These are phyloP conservation scores for Prunella fulvescens DNA, from an alignment of 2,113 vertebrate genomes.

Conservation along the genomic window DNA sequence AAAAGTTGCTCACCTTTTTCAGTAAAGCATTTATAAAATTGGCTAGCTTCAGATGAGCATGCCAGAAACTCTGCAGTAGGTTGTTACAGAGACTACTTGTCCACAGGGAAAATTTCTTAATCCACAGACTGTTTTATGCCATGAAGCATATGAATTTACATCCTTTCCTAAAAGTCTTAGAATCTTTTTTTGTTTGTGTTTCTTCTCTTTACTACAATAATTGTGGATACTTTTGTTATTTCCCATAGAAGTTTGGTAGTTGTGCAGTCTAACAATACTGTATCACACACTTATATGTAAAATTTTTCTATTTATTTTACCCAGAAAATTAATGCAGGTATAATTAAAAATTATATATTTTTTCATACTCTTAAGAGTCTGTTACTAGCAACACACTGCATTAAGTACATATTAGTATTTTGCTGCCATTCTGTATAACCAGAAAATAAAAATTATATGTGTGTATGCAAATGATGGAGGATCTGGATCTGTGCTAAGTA, in stretches of 20 bases:
- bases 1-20: background rate
- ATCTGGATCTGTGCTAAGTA: constrained; percentile 44
- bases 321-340: background rate
- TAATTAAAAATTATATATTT: constrained; percentile 33
- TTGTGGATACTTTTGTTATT: background rate
- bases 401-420: constrained; percentile 25
- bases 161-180: background rate
- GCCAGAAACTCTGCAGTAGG: background rate
- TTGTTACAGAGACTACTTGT: background rate
- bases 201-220: background rate
- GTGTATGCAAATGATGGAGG: constrained; percentile 47
- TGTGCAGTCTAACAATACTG: background rate
- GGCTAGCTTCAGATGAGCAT: background rate
- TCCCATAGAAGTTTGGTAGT: background rate
- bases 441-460: constrained; percentile 61
- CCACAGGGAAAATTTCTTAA: background rate
- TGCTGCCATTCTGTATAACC: background rate
- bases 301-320: constrained; percentile 21
- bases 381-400: background rate
- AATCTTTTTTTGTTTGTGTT: background rate
- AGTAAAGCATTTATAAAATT: background rate
- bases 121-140: background rate
- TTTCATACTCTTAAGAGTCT: constrained; percentile 1
- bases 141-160: background rate
- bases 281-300: background rate